Evolutionary conservation across 2,888 invertebrate species (phyloP).

Genomic region (Sinodicranocentrus sp.): DNA sequence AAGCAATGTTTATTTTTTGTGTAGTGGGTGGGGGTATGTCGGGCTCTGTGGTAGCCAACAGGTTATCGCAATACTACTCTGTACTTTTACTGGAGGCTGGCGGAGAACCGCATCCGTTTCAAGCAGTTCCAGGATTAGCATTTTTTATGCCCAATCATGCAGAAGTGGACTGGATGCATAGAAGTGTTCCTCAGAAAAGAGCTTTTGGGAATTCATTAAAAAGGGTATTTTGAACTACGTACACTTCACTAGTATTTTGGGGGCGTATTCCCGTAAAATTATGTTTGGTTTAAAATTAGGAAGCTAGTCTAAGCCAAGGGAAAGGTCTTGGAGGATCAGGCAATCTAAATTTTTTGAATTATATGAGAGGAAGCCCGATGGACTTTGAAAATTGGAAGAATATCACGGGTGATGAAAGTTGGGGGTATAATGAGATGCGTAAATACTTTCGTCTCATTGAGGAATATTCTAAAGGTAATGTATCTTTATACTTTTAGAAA

Average conservation of each 20-base stretch:
- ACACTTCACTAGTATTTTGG: background rate
- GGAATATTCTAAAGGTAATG: conserved; percentile 45
- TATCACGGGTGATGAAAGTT: conserved; percentile 55
- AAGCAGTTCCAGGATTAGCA: conserved; percentile 78
- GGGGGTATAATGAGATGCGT: conserved; percentile 53
- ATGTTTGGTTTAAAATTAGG: conserved; percentile 23
- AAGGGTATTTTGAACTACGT: conserved; percentile 30
- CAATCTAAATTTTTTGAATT: conserved; percentile 58
- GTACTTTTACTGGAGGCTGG: conserved; percentile 80
- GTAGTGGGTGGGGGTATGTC: conserved; percentile 56
- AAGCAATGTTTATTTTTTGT: no score
- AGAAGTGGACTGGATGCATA: conserved; percentile 79
- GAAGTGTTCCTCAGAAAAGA: conserved; percentile 57
- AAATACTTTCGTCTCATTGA: conserved; percentile 54
- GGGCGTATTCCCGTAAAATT: conserved; percentile 1
- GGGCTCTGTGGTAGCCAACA: conserved; percentile 81
- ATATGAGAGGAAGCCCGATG: conserved; percentile 56
- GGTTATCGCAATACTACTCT: conserved; percentile 78
- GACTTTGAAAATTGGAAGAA: conserved; percentile 64
- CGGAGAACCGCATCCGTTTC: conserved; percentile 78
- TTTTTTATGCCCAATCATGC: conserved; percentile 78
- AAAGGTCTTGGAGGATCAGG: conserved; percentile 62
- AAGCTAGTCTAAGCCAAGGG: conserved; percentile 54
- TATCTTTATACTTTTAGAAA: background rate
- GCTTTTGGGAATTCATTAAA: conserved; percentile 49